These are phyloP conservation scores for Lepidochitona cinerea DNA, from an alignment of 2,888 invertebrate genomes.

Conservation along the genomic window DNA sequence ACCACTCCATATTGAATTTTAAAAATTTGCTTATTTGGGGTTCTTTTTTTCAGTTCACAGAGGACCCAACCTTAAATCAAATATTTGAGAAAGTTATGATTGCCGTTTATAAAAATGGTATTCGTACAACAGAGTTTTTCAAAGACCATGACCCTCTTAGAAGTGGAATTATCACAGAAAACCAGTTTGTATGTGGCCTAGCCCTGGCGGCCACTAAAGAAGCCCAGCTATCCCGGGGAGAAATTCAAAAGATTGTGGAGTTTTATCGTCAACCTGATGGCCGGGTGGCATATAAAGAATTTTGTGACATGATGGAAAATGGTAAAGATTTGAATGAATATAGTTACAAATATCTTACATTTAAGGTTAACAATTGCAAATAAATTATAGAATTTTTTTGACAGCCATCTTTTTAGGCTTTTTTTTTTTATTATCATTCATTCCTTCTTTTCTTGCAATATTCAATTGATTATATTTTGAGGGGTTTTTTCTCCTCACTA, in stretches of 20 bases:
- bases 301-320: constrained; percentile 70
- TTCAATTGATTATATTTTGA: no score
- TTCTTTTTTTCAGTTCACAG: constrained; percentile 44
- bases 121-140: constrained; percentile 69
- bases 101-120: constrained; percentile 66
- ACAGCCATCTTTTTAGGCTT: no score
- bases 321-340: constrained; percentile 58
- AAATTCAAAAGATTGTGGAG: constrained; percentile 68
- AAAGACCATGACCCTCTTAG: constrained; percentile 68
- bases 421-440: no score
- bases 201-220: constrained; percentile 68
- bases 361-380: no score
- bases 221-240: constrained; percentile 64
- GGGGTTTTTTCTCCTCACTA: no score
- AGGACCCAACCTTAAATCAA: constrained; percentile 64
- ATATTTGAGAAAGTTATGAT: constrained; percentile 68
- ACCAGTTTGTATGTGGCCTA: constrained; percentile 70
- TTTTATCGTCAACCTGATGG: constrained; percentile 67
- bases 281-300: constrained; percentile 68
- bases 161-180: constrained; percentile 68
- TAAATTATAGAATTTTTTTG: no score
- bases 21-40: no score
- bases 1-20: no score
- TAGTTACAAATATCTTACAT: not conserved
- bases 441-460: no score